These are phyloP conservation scores for Botrylloides violaceus DNA, from an alignment of 23 tunicate species.

Conservation along the genomic window DNA sequence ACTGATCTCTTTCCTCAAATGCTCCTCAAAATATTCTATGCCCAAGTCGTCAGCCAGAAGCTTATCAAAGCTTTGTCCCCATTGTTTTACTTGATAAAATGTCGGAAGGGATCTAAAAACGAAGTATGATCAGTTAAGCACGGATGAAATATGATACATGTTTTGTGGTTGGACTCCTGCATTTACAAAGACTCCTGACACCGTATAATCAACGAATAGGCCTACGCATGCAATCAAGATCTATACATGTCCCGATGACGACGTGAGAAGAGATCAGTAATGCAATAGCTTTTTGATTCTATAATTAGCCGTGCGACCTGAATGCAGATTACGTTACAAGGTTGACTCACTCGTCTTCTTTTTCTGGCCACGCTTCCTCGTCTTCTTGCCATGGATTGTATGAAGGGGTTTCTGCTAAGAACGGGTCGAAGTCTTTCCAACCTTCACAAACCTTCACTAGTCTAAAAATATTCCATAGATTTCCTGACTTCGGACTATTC, in stretches of 20 bases:
- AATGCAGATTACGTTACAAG: too few species aligned
- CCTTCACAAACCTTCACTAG: conserved; percentile 34
- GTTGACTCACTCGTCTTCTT: conserved; percentile 18
- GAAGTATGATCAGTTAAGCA: background rate
- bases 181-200: too few species aligned
- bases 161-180: too few species aligned
- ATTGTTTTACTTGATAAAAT: conserved; percentile 34
- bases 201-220: too few species aligned
- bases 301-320: too few species aligned
- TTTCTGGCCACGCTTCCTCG: conserved; percentile 38
- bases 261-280: too few species aligned
- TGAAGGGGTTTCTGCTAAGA: conserved; percentile 29
- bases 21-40: conserved; percentile 33
- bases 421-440: conserved; percentile 41
- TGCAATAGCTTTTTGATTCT: too few species aligned
- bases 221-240: too few species aligned
- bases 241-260: too few species aligned
- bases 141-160: too few species aligned
- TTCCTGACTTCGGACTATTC: too few species aligned
- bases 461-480: too few species aligned
- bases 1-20: conserved; percentile 61
- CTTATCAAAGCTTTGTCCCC: conserved; percentile 53
- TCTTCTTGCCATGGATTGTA: conserved; percentile 66
- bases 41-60: conserved; percentile 51
- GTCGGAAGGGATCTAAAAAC: conserved; percentile 45